Evolutionary conservation across 2,888 invertebrate species (phyloP), one percentile per base, ranked within the genome.

Genomic region (Bruchidius siliquastri): DNA sequence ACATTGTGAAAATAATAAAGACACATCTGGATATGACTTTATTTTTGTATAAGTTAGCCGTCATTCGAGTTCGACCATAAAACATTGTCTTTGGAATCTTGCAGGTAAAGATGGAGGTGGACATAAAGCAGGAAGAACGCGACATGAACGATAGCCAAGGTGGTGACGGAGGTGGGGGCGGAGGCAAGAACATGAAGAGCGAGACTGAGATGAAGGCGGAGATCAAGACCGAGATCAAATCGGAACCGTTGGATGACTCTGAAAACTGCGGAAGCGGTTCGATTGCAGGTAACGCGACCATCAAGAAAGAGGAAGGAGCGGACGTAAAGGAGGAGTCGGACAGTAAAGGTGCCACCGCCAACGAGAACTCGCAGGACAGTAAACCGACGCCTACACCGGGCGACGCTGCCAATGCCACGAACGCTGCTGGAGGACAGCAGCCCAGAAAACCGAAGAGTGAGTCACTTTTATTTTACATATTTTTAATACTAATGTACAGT

Each of bases 111-210:
- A 87, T 88, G 85, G 90, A 90, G 21, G 90, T 80, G 72, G 90
- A 90, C 68, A 90, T 91, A 21, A 91, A 93, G 80, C 91, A 91
- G 74, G 92, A 93, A 79, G 91, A 91, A 21, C 89, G 88, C 0
- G 90, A 90, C 32, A 74, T 74, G 49, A 83, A 81, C 77, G 88
- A 88, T 67, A 86, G 86, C 67, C 82, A 90, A 88, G 85, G 88
- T 88, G 74, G 90, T 10, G 74, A 75, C 69, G 73, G 77, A 75
- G 90, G 91, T 70, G 92, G 92, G 77, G 92, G 92, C 77, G 93
- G 92, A 22, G 30, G 72, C 20, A 89, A 89, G 71, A 88, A 86
- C 72, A 87, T 88, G 0, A 89, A 90, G 77, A 89, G 88, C 76
- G 90, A 90, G 74, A 87, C 88, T 8, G 84, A 85, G 72, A 76